Conservation (phyloP, 37 sponge, comb jelly and placozoan genomes). For the Bolinopsis microptera region DNA sequence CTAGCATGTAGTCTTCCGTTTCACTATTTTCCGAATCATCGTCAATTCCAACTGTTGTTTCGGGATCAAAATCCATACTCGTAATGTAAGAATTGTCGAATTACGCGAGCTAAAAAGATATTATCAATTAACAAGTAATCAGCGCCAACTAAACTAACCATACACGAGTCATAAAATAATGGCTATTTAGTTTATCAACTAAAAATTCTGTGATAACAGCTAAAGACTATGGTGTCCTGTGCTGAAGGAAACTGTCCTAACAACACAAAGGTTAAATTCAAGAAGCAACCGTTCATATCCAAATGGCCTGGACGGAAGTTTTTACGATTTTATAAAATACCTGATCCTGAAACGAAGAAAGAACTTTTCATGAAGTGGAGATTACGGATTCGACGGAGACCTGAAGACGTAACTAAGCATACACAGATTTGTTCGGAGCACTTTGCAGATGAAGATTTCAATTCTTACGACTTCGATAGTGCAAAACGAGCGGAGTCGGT, state of each 20-base stretch:
- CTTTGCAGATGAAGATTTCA: conserved; percentile 21
- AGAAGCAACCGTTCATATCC: background rate
- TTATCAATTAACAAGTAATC: too few relatives aligned
- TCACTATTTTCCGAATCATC: background rate
- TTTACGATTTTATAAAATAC: conserved; percentile 4
- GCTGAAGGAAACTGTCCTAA: conserved; percentile 31
- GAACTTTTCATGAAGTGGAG: conserved; percentile 18
- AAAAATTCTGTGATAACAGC: background rate
- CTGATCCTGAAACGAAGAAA: conserved; percentile 33
- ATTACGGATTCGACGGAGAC: background rate
- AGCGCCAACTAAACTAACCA: background rate
- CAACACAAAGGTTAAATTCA: background rate
- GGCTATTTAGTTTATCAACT: background rate
- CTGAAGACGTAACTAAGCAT: conserved; percentile 5
- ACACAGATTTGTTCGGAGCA: conserved; percentile 12
- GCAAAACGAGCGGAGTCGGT: background rate
- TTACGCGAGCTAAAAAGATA: too few relatives aligned
- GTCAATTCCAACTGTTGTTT: background rate
- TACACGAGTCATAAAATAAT: background rate
- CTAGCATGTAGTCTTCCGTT: too few relatives aligned
- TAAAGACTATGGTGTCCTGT: background rate
- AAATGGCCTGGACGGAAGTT: background rate
- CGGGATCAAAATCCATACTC: too few relatives aligned
- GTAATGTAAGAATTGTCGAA: too few relatives aligned
- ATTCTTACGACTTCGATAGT: background rate